Evolutionary conservation across 2,888 invertebrate genomes (phyloP).

Genomic region (Chironomus tentans): DNA sequence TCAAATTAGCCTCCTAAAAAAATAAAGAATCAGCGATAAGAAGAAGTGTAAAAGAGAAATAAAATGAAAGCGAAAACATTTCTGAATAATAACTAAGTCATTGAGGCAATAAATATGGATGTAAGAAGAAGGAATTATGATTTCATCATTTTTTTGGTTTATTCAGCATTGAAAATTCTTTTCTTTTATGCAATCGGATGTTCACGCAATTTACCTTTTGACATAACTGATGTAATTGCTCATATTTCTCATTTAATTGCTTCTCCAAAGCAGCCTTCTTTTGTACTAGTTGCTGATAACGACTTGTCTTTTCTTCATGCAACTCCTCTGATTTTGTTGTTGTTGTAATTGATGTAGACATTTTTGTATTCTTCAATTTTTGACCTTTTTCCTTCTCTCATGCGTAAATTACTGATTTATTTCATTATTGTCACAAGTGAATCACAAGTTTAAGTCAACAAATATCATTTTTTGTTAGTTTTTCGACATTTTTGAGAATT

Average conservation of each 20-base stretch:
- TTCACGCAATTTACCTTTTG: background rate
- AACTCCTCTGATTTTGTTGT: slow-evolving; percentile 12
- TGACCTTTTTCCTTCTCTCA: background rate
- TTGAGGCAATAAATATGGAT: background rate
- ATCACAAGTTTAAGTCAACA: background rate
- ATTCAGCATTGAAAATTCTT: background rate
- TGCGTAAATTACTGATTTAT: background rate
- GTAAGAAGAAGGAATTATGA: background rate
- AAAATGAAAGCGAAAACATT: background rate
- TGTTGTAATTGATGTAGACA: slow-evolving; percentile 20
- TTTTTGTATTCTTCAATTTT: background rate
- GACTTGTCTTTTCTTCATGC: background rate
- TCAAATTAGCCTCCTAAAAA: slow-evolving; percentile 36
- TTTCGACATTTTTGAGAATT: background rate
- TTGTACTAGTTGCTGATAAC: slow-evolving; percentile 35
- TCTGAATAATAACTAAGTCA: background rate
- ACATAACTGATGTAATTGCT: slow-evolving; percentile 38
- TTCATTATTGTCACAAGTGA: background rate
- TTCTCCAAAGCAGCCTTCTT: slow-evolving; percentile 39
- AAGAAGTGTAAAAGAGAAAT: background rate
- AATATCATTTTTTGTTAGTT: background rate
- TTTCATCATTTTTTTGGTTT: background rate
- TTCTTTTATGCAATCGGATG: background rate
- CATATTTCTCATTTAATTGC: slow-evolving; percentile 39
- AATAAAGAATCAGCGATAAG: background rate